Conservation (phyloP, 2,888 invertebrate genomes). For the Parasteatoda lunata region DNA sequence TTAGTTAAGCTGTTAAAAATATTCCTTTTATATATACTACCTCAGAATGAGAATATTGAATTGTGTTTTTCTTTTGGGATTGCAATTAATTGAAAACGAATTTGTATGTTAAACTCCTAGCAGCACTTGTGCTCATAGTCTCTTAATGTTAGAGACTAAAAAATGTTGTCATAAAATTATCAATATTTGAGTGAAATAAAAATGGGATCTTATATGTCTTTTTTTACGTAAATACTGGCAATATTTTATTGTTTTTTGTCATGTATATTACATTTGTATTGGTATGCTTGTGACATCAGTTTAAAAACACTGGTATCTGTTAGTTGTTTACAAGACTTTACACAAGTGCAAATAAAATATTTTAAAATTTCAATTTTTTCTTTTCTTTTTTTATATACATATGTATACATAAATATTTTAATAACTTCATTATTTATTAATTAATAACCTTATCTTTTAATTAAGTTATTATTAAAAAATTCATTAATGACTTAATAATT, state of each 20-base stretch:
- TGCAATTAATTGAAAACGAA: no score
- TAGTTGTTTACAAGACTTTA: slow-evolving; percentile 42
- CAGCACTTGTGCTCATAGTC: no score
- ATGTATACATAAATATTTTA: no score
- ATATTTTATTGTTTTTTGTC: slow-evolving; percentile 55
- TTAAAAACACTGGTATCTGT: slow-evolving; percentile 36
- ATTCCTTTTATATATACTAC: slow-evolving; percentile 2
- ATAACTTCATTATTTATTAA: no score
- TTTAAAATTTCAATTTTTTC: slow-evolving; percentile 21
- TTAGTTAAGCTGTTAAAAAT: not conserved
- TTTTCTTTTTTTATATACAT: not conserved
- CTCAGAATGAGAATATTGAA: not conserved
- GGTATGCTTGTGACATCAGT: slow-evolving; percentile 42
- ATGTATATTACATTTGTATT: slow-evolving; percentile 53
- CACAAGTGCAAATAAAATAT: slow-evolving; percentile 62
- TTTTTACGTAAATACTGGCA: slow-evolving; percentile 50
- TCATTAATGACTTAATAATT: no score
- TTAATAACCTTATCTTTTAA: no score
- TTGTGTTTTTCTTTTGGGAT: no score
- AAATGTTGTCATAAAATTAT: slow-evolving; percentile 13
- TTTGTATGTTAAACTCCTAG: no score
- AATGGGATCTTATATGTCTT: slow-evolving; percentile 21
- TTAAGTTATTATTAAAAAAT: no score
- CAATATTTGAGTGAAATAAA: slow-evolving; percentile 25
- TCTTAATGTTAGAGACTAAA: no score